These are phyloP conservation scores for Napeogenes sylphis DNA, from an alignment of 2,888 invertebrate genomes.

Conservation along the genomic window DNA sequence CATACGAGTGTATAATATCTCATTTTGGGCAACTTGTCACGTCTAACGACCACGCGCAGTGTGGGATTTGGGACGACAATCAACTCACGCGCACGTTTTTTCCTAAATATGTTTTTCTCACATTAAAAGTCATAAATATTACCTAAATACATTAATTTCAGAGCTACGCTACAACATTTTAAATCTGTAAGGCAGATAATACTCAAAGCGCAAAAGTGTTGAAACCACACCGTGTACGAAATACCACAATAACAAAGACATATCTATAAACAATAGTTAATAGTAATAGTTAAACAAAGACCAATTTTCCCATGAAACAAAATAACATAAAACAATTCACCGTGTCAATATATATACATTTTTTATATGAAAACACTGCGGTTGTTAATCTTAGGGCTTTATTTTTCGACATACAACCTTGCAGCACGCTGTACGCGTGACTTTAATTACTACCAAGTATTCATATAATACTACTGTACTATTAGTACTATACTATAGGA, in stretches of 20 bases:
- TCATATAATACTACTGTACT: no score
- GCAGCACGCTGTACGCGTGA: neutral
- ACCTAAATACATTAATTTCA: neutral
- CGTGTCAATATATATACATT: conserved; percentile 30
- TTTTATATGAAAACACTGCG: conserved; percentile 34
- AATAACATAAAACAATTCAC: conserved; percentile 32
- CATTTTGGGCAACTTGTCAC: conserved; percentile 39
- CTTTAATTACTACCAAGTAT: no score
- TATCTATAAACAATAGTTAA: conserved; percentile 48
- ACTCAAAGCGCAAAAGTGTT: conserved; percentile 29
- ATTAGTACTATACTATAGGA: neutral
- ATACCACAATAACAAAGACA: conserved; percentile 44
- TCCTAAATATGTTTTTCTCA: conserved; percentile 10
- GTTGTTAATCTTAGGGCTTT: conserved; percentile 25
- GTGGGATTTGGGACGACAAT: conserved; percentile 47
- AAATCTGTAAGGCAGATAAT: neutral
- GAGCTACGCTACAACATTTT: neutral
- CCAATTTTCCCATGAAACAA: conserved; percentile 50
- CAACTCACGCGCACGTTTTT: conserved; percentile 35
- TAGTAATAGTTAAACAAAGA: conserved; percentile 46
- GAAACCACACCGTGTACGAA: conserved; percentile 48
- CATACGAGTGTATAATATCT: conserved; percentile 4
- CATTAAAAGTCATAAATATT: conserved; percentile 2
- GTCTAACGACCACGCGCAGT: conserved; percentile 46
- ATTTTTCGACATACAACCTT: neutral